Evolutionary conservation across 2,888 invertebrate genomes (phyloP).

Genomic region (Sinhomidia bicolor): DNA sequence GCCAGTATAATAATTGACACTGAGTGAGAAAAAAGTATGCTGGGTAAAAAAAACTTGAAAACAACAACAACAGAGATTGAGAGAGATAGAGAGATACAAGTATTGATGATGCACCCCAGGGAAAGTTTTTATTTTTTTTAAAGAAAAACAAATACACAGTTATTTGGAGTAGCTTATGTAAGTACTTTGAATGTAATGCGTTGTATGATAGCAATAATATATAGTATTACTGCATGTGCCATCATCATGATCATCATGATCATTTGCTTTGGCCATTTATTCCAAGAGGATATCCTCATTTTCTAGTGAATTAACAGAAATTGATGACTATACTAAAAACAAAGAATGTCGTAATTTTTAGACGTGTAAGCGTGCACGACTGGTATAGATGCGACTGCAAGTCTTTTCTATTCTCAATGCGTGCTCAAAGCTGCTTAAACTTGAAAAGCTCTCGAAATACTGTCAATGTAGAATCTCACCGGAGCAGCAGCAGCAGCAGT

Average conservation of each 20-base stretch:
- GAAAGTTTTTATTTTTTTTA: neutral
- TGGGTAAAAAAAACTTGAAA: neutral
- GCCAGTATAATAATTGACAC: neutral
- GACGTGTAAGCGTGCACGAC: neutral
- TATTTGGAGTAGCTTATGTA: neutral
- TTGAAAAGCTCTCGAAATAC: neutral
- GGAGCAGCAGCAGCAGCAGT: neutral
- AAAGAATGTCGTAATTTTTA: neutral
- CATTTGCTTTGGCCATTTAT: no score
- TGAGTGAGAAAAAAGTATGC: neutral
- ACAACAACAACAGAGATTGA: no score
- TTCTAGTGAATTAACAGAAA: neutral
- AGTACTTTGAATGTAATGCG: neutral
- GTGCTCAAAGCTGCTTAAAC: neutral
- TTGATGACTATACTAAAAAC: neutral
- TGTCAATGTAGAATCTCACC: slow-evolving; percentile 17
- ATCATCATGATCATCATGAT: neutral
- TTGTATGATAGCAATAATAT: neutral
- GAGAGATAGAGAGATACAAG: neutral
- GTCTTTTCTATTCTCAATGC: no score
- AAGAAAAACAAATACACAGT: neutral
- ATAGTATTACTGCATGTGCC: slow-evolving; percentile 3
- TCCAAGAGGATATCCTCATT: no score
- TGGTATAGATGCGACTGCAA: no score
- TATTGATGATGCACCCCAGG: neutral